Evolutionary conservation across 1,140 invertebrate genomes (phyloP), one percentile per base, ranked within the genome.

Genomic region (Drosophila nigromelanica): DNA sequence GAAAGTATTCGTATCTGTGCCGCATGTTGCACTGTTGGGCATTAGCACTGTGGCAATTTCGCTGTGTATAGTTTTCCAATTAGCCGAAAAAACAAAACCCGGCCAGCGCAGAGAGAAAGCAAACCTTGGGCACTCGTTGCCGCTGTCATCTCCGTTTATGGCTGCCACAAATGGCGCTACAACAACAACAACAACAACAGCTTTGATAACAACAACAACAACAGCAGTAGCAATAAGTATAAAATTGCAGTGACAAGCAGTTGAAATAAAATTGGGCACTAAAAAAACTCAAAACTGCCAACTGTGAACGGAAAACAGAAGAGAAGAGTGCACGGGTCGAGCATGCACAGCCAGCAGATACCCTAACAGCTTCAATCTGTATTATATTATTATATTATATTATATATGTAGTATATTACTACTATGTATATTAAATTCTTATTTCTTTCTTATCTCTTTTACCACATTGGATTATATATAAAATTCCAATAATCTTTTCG

Each of bases 31-130:
- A 67, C 5, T 6, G 27, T 1, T 6, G 27, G 27, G 27, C 27
- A 6, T 27, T 27, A 27, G 27, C 27, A 27, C 33, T 66, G 33
- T 52, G 51, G 54, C 70, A 58, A 67, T 73, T 60, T 63, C 61
- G 43, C 75, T 78, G 62, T 59, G 66, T 72, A 78, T 87, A 86
- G 82, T 78, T 87, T 87, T 81, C 77, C 81, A 83, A 78, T 86
- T 86, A 87, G 51, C 66, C 55, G 45, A 69, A 66, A 80, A 71
- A 85, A 71, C 42, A 67, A 45, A 48, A 64, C 21, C 15, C 56
- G 35, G 2, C 37, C 45, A 61, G 43, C 48, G 40, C 7, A 51
- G 27, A 8, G 56, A 40, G 52, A 27, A 63, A 62, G 40, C 76
- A 48, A 51, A 43, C 45, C 55, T 67, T 56, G 39, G 6, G 14